A percentile compares a stretch with the other conserved stretches of the same genome.
phyloP scores from a whole-genome alignment of 23 tunicate species.

The Clavelina lepadiformis region DNA sequence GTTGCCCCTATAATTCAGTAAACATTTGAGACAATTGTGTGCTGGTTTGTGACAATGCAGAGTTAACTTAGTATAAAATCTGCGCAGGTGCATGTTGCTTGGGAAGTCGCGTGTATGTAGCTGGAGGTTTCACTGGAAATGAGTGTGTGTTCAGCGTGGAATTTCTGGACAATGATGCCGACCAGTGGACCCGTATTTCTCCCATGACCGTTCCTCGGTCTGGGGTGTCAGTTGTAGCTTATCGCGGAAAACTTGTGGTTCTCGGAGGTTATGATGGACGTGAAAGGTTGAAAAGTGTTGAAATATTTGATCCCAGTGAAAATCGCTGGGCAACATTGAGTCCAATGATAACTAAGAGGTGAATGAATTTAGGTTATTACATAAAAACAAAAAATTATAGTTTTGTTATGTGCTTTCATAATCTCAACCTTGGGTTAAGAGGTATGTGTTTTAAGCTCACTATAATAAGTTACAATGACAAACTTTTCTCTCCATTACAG shows the following conservation, averaged over 20 bases:
- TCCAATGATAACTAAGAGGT: slow-evolving; percentile 60
- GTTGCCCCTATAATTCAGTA: slow-evolving; percentile 7
- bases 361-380: too few species aligned
- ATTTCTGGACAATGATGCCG: slow-evolving; percentile 35
- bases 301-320: slow-evolving; percentile 15
- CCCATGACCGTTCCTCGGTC: slow-evolving; percentile 83
- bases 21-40: too few species aligned
- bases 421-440: too few species aligned
- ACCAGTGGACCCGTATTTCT: slow-evolving; percentile 55
- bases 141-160: slow-evolving; percentile 74
- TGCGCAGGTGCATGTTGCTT: slow-evolving; percentile 56
- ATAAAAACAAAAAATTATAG: too few species aligned
- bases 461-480: too few species aligned
- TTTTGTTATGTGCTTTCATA: too few species aligned
- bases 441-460: too few species aligned
- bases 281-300: slow-evolving; percentile 45
- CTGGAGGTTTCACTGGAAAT: slow-evolving; percentile 87
- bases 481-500: too few species aligned
- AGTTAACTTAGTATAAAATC: background rate
- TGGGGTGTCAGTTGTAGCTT: slow-evolving; percentile 69
- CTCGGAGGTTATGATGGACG: slow-evolving; percentile 86
- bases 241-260: slow-evolving; percentile 47
- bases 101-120: slow-evolving; percentile 55
- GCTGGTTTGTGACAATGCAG: background rate
- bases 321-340: slow-evolving; percentile 30